Conservation (phyloP, 2,888 invertebrate genomes). For the Glaucopsyche alexis region DNA sequence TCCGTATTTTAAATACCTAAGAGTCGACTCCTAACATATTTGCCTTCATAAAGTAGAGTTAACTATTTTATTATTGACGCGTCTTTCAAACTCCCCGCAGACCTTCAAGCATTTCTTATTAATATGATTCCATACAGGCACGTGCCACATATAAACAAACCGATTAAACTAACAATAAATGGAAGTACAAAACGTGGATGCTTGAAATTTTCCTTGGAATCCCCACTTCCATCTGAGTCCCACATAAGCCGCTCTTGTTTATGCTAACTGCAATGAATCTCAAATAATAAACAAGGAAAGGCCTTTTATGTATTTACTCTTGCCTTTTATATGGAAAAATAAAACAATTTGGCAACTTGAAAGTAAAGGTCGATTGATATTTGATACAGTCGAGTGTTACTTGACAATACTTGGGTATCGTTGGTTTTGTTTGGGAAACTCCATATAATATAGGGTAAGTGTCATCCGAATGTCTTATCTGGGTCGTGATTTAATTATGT, state of each 20-base stretch:
- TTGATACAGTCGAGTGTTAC: neutral
- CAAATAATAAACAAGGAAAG: conserved; percentile 22
- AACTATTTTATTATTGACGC: no score
- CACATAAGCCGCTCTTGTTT: conserved; percentile 11
- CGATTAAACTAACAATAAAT: neutral
- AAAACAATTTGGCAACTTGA: conserved; percentile 19
- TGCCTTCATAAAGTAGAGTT: no score
- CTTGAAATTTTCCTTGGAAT: conserved; percentile 12
- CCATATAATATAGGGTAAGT: conserved; percentile 1
- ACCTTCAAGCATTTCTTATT: neutral
- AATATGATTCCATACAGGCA: neutral
- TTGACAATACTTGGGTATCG: neutral
- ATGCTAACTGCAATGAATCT: conserved; percentile 16
- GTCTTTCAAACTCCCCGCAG: no score
- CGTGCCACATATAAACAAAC: conserved; percentile 1
- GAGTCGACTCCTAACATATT: no score
- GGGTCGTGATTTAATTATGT: conserved; percentile 15
- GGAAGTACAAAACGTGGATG: neutral
- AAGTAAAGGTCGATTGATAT: neutral
- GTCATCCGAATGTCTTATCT: conserved; percentile 8
- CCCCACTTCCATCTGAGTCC: conserved; percentile 6
- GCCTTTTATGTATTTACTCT: conserved; percentile 2
- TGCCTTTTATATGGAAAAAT: neutral
- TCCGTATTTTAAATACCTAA: no score
- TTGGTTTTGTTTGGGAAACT: conserved; percentile 2